Evolutionary conservation across 2,113 vertebrate genomes (phyloP).

Genomic region (Apistogramma diplotaenia): DNA sequence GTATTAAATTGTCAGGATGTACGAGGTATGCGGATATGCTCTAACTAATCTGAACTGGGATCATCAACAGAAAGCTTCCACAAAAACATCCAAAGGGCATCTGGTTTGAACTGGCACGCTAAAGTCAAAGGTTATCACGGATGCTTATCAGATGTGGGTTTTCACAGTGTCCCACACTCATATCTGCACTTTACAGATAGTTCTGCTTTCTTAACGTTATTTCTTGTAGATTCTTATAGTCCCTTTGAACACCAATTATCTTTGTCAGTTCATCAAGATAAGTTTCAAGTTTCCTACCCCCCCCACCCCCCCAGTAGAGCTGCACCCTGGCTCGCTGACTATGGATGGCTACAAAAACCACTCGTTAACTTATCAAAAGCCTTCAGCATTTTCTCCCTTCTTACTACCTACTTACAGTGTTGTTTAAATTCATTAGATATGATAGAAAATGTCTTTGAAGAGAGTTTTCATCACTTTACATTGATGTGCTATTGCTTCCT

Average conservation of each 20-base stretch:
- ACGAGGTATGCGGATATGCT: not conserved
- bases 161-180: not conserved
- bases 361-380: slow-evolving; percentile 9
- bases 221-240: not conserved
- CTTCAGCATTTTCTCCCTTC: not conserved
- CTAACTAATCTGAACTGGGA: not conserved
- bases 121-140: not conserved
- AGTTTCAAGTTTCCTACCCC: not conserved
- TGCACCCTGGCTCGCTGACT: not conserved
- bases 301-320: not conserved
- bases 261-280: not conserved
- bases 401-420: not conserved
- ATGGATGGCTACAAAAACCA: not conserved
- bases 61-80: not conserved
- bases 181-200: not conserved
- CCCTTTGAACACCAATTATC: not conserved
- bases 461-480: slow-evolving; percentile 5
- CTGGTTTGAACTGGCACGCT: not conserved
- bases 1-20: not conserved
- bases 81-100: not conserved
- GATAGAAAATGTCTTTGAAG: not conserved
- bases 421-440: slow-evolving; percentile 27
- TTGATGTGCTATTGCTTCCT: slow-evolving; percentile 14
- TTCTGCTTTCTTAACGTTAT: not conserved
- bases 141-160: not conserved